Evolutionary conservation across 2,113 vertebrate species (phyloP), one percentile per base, ranked within the genome.

Genomic region (Patagioenas fasciata): DNA sequence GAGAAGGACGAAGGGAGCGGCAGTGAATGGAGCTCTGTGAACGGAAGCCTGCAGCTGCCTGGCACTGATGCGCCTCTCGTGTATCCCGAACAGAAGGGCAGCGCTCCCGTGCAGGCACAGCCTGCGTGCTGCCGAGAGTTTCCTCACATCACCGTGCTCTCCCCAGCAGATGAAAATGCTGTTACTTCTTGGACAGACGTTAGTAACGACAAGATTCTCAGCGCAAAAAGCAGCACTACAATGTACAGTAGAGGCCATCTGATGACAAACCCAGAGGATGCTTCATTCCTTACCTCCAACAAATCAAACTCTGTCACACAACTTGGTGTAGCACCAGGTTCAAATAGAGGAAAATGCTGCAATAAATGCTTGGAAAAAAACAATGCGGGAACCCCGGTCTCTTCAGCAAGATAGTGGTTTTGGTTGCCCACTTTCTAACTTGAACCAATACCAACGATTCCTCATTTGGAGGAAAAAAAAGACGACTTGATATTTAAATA

Each of bases 321-420:
- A 13, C 54, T 56, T 36, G 20, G 5, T 15, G 16, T 51, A 23
- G 34, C 10, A 2, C 70, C 85, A 56, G 60, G 89, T 83, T 73
- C 91, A 25, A 80, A 40, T n/a, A 64, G 5, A 44, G 91, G 66
- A 71, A 90, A 90, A 91, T 31, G 13, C 51, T 96, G 66, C 85
- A 91, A 7, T 32, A 97, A 91, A 57, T 95, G 88, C 91, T 80
- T 56, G 6, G 25, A 72, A 90, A 87, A 95, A 89, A 86, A 23
- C 51, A 29, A 15, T 56, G 13, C 57, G 48, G 16, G 96, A 98
- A 92, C 54, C 96, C 50, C 95, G 95, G 28, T 58, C 75, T 80
- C 86, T 85, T 56, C 98, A 98, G 44, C 98, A 98, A 96, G 98
- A 99, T 95, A 99, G 98, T 73, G 98, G 97, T 78, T 99, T 99